Evolutionary conservation across 2,113 vertebrate species (phyloP), one percentile per base, ranked within the genome.

Genomic region (Gambusia affinis): DNA sequence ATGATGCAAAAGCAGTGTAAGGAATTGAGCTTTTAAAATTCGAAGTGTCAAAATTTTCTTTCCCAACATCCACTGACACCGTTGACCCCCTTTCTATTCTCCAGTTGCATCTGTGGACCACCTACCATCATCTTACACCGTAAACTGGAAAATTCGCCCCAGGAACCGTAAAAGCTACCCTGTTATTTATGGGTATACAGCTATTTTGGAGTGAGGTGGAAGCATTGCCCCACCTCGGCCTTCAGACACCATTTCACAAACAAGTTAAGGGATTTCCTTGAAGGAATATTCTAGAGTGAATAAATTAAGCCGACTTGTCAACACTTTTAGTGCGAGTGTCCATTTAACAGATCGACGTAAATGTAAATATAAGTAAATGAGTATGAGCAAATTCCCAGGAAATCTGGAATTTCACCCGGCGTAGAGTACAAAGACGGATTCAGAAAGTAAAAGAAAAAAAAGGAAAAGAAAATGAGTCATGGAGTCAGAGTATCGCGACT

Each of bases 111-210:
- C 68, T 44, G 67, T 15, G 12, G 54, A 51, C 14, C 15, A 35
- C 37, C 31, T 63, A 27, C 71, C 67, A 72, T 84, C n/a, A 17
- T 61, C 24, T 37, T 14, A 30, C 29, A 35, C n/a, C 42, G 22
- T 67, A 75, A 47, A 67, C 66, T 37, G 67, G 17, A 17, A 80
- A 76, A 78, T 24, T 74, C 84, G 64, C 78, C 76, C 28, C 1
- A 17, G 39, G 61, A 17, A 44, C 19, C 1, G 73, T 73, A 60
- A 61, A 75, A 39, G 47, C 24, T 4, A 47, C 67, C 61, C 65
- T 30, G 72, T 73, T 93, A 89, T 92, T 91, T 92, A 81, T 91
- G 86, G 86, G 28, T 60, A 73, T n/a, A 12, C 47, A 2, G 65
- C 78, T 85, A 87, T 87, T 85, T 90, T 60, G 44, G 61, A 85